A percentile compares a stretch with the other conserved stretches of the same genome.
Evolutionary conservation across 2,888 invertebrate species (phyloP).

Genomic region (Azorinus chamasolen): DNA sequence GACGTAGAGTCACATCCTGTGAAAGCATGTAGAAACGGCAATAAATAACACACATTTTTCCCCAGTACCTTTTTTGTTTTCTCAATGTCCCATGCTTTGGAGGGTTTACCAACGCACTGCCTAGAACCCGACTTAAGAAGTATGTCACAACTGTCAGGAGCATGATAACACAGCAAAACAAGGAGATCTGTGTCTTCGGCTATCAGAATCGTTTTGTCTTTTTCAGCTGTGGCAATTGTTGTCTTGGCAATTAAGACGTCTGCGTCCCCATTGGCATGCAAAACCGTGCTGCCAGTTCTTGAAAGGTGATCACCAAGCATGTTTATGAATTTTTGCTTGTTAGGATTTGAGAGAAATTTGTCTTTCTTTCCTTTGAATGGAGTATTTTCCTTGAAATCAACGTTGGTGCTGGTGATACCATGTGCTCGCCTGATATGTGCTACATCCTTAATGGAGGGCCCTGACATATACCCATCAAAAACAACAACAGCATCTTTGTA

Average conservation of each 20-base stretch:
- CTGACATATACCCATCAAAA: conserved; percentile 69
- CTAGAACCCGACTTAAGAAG: conserved; percentile 48
- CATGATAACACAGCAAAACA: conserved; percentile 65
- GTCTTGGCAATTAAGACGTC: conserved; percentile 69
- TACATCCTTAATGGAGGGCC: conserved; percentile 61
- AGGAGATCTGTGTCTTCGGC: conserved; percentile 77
- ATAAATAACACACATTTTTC: conserved; percentile 20
- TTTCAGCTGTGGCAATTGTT: conserved; percentile 39
- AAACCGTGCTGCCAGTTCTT: conserved; percentile 7
- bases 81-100: conserved; percentile 58
- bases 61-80: conserved; percentile 38
- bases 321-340: conserved; percentile 68
- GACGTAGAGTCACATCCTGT: conserved; percentile 68
- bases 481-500: conserved; percentile 12
- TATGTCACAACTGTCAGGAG: conserved; percentile 36
- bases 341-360: conserved; percentile 60
- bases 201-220: conserved; percentile 45
- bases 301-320: conserved; percentile 35
- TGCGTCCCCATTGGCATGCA: conserved; percentile 54
- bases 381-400: conserved; percentile 53
- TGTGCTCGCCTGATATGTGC: conserved; percentile 56
- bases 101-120: too few relatives aligned
- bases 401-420: conserved; percentile 26
- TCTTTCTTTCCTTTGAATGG: conserved; percentile 56
- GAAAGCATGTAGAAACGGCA: conserved; percentile 62